phyloP scores from a whole-genome alignment of 2,888 invertebrate genomes.

The Dasypolia templi region DNA sequence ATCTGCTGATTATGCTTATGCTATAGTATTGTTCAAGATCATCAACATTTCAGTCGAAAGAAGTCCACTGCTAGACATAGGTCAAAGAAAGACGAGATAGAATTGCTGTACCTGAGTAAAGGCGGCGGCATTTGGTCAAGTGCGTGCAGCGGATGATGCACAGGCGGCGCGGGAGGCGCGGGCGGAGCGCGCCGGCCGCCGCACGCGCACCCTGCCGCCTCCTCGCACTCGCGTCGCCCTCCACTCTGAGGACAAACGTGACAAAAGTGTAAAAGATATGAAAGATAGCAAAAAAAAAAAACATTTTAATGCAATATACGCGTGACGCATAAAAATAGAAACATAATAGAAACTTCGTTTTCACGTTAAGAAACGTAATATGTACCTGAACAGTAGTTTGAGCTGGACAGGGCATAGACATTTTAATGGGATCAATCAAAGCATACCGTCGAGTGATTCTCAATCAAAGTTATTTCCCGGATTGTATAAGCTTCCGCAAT shows the following conservation, averaged over 20 bases:
- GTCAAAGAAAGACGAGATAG: neutral
- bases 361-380: neutral
- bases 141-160: constrained; percentile 88
- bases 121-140: constrained; percentile 86
- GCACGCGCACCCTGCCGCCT: constrained; percentile 84
- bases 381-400: neutral
- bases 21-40: neutral
- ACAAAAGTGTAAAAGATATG: neutral
- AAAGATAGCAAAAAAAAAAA: neutral
- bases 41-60: neutral
- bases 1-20: neutral
- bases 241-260: constrained; percentile 83
- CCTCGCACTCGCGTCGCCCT: constrained; percentile 87
- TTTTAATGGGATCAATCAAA: neutral
- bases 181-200: constrained; percentile 79
- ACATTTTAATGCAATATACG: neutral
- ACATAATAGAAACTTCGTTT: neutral
- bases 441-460: neutral
- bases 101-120: constrained; percentile 79
- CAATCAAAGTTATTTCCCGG: constrained; percentile 24
- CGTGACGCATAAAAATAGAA: neutral
- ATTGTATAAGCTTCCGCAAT: constrained; percentile 21
- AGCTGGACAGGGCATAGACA: neutral
- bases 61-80: neutral
- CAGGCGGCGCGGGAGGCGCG: constrained; percentile 79